Conservation (phyloP, 2,888 invertebrate genomes). For the Cheilosia vernalis region DNA sequence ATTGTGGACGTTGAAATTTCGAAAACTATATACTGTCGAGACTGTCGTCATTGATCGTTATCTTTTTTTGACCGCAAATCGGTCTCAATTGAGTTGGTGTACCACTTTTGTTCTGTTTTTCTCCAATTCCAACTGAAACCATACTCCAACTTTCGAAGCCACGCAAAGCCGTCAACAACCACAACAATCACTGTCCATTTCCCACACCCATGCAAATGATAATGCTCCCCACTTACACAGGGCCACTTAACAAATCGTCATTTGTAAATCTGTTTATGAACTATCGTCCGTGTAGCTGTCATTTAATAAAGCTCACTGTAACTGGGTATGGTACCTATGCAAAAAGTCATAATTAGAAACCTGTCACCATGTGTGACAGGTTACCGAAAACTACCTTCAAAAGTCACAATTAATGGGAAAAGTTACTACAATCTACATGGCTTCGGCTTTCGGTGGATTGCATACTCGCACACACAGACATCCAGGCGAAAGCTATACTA, state of each 20-base stretch:
- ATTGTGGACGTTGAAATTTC: no score
- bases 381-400: conserved; percentile 28
- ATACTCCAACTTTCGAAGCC: no score
- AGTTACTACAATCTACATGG: conserved; percentile 15
- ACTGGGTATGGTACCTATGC: conserved; percentile 16
- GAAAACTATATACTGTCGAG: no score
- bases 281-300: conserved; percentile 23
- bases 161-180: no score
- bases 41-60: no score
- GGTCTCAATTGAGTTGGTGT: no score
- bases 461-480: conserved; percentile 22
- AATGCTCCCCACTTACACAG: no score
- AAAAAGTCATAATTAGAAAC: conserved; percentile 47
- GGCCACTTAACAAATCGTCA: not conserved
- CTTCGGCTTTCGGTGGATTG: not conserved
- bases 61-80: no score
- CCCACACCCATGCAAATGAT: no score
- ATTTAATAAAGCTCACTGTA: conserved; percentile 8
- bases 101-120: no score
- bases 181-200: no score
- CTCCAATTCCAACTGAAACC: no score
- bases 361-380: conserved; percentile 43
- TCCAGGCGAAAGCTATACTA: conserved; percentile 51
- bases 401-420: conserved; percentile 42
- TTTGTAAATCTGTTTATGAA: conserved; percentile 17